These are phyloP conservation scores for Littorina saxatilis DNA, from an alignment of 1,140 invertebrate genomes.

Conservation along the genomic window DNA sequence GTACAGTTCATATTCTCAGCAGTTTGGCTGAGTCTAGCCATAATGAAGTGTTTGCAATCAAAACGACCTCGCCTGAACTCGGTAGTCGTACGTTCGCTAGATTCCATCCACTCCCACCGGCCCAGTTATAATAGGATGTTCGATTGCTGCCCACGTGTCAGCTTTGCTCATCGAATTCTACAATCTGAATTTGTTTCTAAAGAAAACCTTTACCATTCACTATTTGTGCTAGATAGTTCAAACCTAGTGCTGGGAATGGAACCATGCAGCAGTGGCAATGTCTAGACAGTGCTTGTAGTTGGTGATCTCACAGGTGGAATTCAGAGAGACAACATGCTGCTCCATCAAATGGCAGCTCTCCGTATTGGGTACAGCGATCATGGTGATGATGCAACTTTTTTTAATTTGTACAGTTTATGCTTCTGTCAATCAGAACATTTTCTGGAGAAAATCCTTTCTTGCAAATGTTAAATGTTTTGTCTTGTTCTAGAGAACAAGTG, in stretches of 20 bases:
- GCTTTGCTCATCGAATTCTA: slow-evolving; percentile 9
- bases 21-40: background rate
- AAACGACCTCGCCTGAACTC: slow-evolving; percentile 32
- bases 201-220: background rate
- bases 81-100: slow-evolving; percentile 13
- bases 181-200: slow-evolving; percentile 7
- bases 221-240: background rate
- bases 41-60: background rate
- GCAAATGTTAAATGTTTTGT: background rate
- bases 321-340: background rate
- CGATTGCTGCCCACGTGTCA: slow-evolving; percentile 52
- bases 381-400: slow-evolving; percentile 36
- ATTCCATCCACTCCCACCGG: slow-evolving; percentile 40
- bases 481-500: background rate
- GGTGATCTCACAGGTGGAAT: background rate
- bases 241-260: background rate
- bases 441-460: background rate
- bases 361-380: background rate
- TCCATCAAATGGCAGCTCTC: slow-evolving; percentile 20
- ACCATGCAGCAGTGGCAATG: background rate
- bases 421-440: background rate
- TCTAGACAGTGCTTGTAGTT: background rate
- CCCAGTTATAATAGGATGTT: slow-evolving; percentile 24
- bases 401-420: background rate
- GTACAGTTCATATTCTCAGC: slow-evolving; percentile 51